Evolutionary conservation across 2,888 invertebrate genomes (phyloP).

Genomic region (Gnatocerus cornutus): DNA sequence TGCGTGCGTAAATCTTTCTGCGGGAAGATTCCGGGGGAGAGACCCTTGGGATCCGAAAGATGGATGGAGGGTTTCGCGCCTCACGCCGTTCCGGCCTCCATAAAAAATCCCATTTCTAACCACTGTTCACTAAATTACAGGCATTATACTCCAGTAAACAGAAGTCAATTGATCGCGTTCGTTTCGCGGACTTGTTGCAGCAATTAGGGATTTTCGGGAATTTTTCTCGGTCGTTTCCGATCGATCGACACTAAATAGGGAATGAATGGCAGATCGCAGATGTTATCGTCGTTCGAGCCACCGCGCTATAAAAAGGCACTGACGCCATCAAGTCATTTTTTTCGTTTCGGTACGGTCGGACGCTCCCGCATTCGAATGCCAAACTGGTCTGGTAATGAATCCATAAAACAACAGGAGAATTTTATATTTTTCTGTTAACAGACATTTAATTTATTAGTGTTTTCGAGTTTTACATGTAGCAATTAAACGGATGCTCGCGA

Average conservation of each 20-base stretch:
- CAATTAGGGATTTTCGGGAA: conserved; percentile 17
- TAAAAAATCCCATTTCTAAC: conserved; percentile 63
- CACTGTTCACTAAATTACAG: conserved; percentile 62
- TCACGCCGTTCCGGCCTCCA: conserved; percentile 58
- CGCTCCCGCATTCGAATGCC: conserved; percentile 41
- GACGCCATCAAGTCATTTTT: conserved; percentile 54
- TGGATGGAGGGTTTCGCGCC: conserved; percentile 64
- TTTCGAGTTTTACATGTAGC: conserved; percentile 41
- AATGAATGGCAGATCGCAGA: conserved; percentile 56
- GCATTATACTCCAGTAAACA: conserved; percentile 67
- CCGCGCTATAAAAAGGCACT: conserved; percentile 56
- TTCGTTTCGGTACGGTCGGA: conserved; percentile 13
- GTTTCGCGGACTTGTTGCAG: conserved; percentile 52
- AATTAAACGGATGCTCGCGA: conserved; percentile 58
- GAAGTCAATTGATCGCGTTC: conserved; percentile 67
- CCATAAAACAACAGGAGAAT: conserved; percentile 61
- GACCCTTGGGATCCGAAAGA: conserved; percentile 61
- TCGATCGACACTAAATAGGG: conserved; percentile 53
- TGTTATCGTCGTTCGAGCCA: conserved; percentile 53
- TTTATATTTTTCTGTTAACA: conserved; percentile 58
- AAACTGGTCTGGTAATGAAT: conserved; percentile 58
- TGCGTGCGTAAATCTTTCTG: conserved; percentile 65
- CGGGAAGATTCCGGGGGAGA: conserved; percentile 60
- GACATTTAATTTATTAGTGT: conserved; percentile 47
- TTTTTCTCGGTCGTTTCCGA: neutral